These are phyloP conservation scores for Ostrea edulis DNA, from an alignment of 1,140 invertebrate species.

Conservation along the genomic window DNA sequence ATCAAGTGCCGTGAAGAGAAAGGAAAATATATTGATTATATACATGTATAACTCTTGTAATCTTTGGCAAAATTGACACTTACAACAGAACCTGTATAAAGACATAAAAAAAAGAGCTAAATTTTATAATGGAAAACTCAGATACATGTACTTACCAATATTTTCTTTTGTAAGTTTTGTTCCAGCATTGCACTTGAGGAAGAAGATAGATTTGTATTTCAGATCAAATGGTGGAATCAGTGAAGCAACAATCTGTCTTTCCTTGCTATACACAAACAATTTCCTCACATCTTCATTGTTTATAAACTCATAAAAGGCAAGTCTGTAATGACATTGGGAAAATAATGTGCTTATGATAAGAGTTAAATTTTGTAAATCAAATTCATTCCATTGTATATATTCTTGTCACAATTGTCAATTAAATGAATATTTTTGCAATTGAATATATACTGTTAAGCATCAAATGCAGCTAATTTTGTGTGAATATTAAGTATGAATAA, in stretches of 20 bases:
- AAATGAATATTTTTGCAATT: too few species aligned
- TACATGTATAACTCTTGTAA: too few species aligned
- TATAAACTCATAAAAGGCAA: slow-evolving; percentile 79
- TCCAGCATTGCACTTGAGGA: slow-evolving; percentile 77
- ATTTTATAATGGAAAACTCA: background rate
- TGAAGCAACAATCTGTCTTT: slow-evolving; percentile 73
- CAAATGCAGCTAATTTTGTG: too few species aligned
- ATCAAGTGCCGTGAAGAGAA: background rate
- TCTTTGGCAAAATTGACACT: too few species aligned
- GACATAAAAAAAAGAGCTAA: background rate
- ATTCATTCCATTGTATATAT: too few species aligned
- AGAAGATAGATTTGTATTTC: slow-evolving; percentile 77
- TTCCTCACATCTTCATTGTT: slow-evolving; percentile 79
- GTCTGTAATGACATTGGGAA: slow-evolving; percentile 64
- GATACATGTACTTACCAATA: slow-evolving; percentile 68
- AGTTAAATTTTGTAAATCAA: too few species aligned
- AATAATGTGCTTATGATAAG: background rate
- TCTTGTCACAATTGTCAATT: too few species aligned
- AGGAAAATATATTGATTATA: background rate
- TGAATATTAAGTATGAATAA: too few species aligned
- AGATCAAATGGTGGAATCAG: slow-evolving; percentile 75
- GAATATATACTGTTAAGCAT: too few species aligned
- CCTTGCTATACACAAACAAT: slow-evolving; percentile 74
- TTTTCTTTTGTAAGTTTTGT: slow-evolving; percentile 78
- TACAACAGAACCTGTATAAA: background rate